Evolutionary conservation across 2,113 vertebrate genomes (phyloP).

Genomic region (Camarhynchus parvulus): DNA sequence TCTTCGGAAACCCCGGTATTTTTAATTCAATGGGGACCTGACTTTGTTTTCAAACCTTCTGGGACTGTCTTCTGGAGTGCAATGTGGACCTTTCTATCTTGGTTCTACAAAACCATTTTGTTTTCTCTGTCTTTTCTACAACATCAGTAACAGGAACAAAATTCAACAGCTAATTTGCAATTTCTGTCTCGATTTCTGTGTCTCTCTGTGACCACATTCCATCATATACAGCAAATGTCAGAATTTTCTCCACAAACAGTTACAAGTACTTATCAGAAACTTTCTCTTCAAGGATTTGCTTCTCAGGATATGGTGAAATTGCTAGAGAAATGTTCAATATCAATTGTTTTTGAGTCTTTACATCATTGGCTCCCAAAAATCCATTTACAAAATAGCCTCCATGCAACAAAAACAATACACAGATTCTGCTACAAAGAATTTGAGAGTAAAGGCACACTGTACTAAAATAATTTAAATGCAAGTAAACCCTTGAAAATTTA

Average conservation of each 20-base stretch:
- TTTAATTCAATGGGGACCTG: background rate
- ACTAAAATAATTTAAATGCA: conserved; percentile 55
- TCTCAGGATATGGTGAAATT: background rate
- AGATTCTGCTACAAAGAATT: background rate
- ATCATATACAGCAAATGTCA: background rate
- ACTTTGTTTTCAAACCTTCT: background rate
- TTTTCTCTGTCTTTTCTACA: background rate
- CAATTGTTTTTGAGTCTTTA: background rate
- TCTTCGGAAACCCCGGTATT: background rate
- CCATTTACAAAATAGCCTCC: conserved; percentile 11
- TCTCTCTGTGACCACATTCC: background rate
- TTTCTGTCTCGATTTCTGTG: background rate
- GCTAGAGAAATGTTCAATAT: background rate
- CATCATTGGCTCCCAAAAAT: conserved; percentile 7
- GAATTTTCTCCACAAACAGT: background rate
- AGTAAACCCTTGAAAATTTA: conserved; percentile 42
- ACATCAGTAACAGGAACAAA: background rate
- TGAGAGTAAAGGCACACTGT: conserved; percentile 22
- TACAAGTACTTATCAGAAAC: background rate
- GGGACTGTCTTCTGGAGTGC: background rate
- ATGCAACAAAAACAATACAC: conserved; percentile 26
- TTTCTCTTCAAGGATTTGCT: background rate
- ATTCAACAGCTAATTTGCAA: background rate
- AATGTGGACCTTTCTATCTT: background rate
- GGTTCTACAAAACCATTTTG: background rate